Base-by-base conservation (phyloP, 1,140 invertebrate genomes). In the Nephotettix cincticeps region DNA sequence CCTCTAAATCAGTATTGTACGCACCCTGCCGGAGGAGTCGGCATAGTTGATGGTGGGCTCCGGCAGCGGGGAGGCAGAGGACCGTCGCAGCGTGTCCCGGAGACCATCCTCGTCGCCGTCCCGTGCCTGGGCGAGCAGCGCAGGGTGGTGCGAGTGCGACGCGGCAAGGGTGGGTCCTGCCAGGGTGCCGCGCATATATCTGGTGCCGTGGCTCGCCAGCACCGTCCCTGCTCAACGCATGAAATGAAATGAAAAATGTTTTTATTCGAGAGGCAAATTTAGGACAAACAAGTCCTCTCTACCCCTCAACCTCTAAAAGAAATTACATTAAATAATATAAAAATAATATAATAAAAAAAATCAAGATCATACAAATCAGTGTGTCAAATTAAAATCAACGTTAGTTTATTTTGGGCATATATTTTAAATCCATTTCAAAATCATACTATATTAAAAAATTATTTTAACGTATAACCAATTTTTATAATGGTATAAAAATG, bases 21-120 rank as follows among this genome's bases (percentile, higher is more conserved):
- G 66, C 25, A 71, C 70, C 64, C 70, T 27, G 21, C 70, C 70
- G 6, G 45, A 51, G 45, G 64, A 67, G 40, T 71, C 70, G 9
- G 64, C 11, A 17, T 25, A 27, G 45, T 71, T 71, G n/a, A 71
- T 63, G 11, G n/a, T n/a, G n/a, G 56, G 23, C 17, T 32, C 32
- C 1, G 69, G 58, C n/a, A 70, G 43, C 1, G 32, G 28, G 25
- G n/a, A 13, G 21, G 40, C 45, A 21, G 63, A 1, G 19, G 43
- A 30, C 14, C 70, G 29, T 21, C 45, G 58, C n/a, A 70, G 54
- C 1, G 56, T 63, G 4, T 70, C 68, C n/a, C 29, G n/a, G 19
- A 70, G 28, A n/a, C 27, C 51, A n/a, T 70, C 54, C 19, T 70
- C 54, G 45, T 70, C 68, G n/a, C n/a, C 32, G 63, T 67, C 47